Base-by-base conservation (phyloP, 2,797 vertebrate genomes). In the Harpagifer antarcticus region DNA sequence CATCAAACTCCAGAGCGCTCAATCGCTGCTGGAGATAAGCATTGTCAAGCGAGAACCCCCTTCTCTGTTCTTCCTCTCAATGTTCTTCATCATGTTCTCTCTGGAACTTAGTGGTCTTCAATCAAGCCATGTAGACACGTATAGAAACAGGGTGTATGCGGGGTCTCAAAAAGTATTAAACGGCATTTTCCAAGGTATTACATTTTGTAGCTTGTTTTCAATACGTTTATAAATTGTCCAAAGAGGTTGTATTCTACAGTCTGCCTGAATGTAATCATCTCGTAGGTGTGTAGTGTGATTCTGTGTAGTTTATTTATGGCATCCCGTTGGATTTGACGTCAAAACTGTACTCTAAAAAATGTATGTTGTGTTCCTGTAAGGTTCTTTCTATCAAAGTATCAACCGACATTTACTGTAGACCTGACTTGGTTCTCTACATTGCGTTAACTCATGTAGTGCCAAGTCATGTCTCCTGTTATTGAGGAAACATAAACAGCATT, bases 21-120 rank as follows among this genome's bases (percentile, higher is more conserved):
- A 86, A 82, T 86, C 76, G 72, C 68, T 53, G 66, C 77, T 84
- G 81, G 67, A 68, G 68, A 61, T 82, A 60, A 76, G 64, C 62
- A 83, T 62, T 69, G 49, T 37, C 67, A 71, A 71, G 69, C 20
- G 13, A 66, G 55, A 56, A n/a, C 19, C 27, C 44, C 20, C 23
- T 1, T 59, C 67, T 52, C 19, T 69, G 2, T 78, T 61, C 45
- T 60, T 64, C 19, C 20, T 53, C 2, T 37, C 27, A 16, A 1
- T 78, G 40, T 67, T 71, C 77, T 62, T 37, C 3, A 44, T 65
- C 60, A 57, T 17, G 16, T 6, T n/a, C 54, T 68, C 56, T 69
- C 37, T 54, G 57, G 15, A 76, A 65, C 57, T 8, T 12, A 11
- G 14, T 53, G 53, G 44, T 55, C 31, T 45, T 40, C 49, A 5